Base-by-base conservation (phyloP, 2,888 invertebrate genomes). In the Tenthredo livida region DNA sequence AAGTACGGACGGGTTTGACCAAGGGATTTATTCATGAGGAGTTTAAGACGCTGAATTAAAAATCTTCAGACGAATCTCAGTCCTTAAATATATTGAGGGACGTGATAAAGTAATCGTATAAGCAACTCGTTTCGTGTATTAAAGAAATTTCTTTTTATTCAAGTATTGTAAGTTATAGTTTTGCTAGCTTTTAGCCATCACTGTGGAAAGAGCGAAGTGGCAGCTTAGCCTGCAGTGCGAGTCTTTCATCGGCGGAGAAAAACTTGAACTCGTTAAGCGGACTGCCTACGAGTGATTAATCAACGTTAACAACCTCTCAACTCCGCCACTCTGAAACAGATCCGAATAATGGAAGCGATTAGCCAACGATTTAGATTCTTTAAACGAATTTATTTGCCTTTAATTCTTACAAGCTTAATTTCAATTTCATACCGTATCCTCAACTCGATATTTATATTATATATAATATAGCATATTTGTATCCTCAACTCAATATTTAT, bases 281-380 rank as follows among this genome's bases (percentile, higher is more conserved):
- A 86, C 85, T 88, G 61, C 86, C 87, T 84, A 87, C 87, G 88
- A 87, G 89, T 87, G 89, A 90, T 90, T 90, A 90, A 90, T 90
- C 90, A 88, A 87, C 87, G 87, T 89, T 90, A 88, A 88, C 87
- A 86, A 84, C 86, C 86, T 85, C 86, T 86, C 86, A 87, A 85
- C 85, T 85, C 75, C 86, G 78, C 77, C 85, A 87, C n/a, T 86
- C 85, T 37, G 67, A 29, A 29, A 21, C 54, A 29, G 47, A 85
- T 85, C 86, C 85, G 54, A 83, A 86, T 87, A 88, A 88, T 85
- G 87, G 86, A 86, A 85, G 80, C 86, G 88, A 87, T 88, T 86
- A 87, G 86, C 83, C 78, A 80, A 61, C 78, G 84, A 85, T 86
- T 72, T 86, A 84, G 78, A 67, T 61, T 84, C 84, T 84, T 82